Base-by-base conservation (phyloP, 2,797 vertebrate genomes). In the Dromococcyx pavoninus region DNA sequence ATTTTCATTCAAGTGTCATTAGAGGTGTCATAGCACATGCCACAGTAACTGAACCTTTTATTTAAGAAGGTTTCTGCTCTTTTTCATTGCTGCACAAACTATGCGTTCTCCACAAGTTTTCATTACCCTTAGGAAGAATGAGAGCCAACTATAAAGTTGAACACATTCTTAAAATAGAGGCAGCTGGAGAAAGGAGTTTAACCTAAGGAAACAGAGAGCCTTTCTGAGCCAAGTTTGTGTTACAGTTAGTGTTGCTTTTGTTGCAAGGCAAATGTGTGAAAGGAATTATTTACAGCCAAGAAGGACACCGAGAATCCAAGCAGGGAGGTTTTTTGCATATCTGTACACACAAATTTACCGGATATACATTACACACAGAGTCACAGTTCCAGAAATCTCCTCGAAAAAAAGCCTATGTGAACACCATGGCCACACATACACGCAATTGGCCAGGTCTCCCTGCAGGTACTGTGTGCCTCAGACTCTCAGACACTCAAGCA, bases 131-230 rank as follows among this genome's bases (percentile, higher is more conserved):
- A 53, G 28, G 84, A 96, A 95, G 92, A 54, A 83, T 37, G 53
- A 89, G 62, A 94, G 86, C 46, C 60, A 11, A 85, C 48, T 48
- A 17, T 67, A 79, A 93, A 74, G 77, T 69, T 93, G 43, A 91
- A 96, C 41, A 58, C 87, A 67, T 23, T 43, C 62, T 88, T 88
- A 65, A 97, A 97, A 96, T 78, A 95, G 73, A 94, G 87, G 91
- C 77, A 78, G 48, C 69, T 81, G 69, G 57, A 88, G 64, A 94
- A 85, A 97, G 56, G 65, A 96, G 78, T 64, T 97, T 80, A 64
- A 32, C 87, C 74, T 93, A 78, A 86, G 88, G 93, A 96, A 96
- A 96, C 11, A 94, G 61, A 5, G 50, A 88, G 7, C 54, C 24
- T 39, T 87, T 90, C 88, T 65, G 39, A 94, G 95, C 73, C 94